A percentile compares a stretch with the other conserved stretches of the same genome.
phyloP scores from a whole-genome alignment of 2,113 vertebrate genomes.

The Indri indri region DNA sequence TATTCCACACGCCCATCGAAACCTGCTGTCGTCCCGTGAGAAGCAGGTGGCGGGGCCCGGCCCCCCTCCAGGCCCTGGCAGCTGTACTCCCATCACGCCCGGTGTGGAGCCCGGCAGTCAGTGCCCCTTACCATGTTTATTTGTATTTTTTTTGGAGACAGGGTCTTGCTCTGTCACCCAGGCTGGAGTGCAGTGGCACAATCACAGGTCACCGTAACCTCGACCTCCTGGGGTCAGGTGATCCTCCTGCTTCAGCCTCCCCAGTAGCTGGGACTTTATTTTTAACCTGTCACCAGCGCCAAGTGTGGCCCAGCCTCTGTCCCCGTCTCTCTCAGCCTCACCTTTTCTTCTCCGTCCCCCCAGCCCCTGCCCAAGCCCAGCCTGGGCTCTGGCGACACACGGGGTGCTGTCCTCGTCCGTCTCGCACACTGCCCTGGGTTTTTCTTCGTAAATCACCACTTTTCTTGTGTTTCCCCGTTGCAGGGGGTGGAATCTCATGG shows the following conservation, averaged over 20 bases:
- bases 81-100: rapidly evolving
- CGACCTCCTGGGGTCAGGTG: no score
- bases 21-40: not conserved
- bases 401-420: rapidly evolving
- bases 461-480: not conserved
- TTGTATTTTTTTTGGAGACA: no score
- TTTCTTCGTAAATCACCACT: not conserved
- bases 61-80: rapidly evolving
- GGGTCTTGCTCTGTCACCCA: no score
- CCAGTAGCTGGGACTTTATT: not conserved
- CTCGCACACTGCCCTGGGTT: no score
- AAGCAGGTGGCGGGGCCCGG: not conserved
- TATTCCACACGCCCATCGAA: rapidly evolving
- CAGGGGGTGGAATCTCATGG: not conserved
- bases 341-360: not conserved
- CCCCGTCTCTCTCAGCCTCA: rapidly evolving
- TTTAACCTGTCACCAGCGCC: not conserved
- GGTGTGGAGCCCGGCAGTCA: not conserved
- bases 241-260: no score
- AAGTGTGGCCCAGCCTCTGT: not conserved
- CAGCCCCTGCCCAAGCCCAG: rapidly evolving
- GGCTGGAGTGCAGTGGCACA: no score
- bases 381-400: not conserved
- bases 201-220: no score
- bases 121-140: not conserved